Conservation (phyloP, 2,113 vertebrate species). For the Sturnus vulgaris region DNA sequence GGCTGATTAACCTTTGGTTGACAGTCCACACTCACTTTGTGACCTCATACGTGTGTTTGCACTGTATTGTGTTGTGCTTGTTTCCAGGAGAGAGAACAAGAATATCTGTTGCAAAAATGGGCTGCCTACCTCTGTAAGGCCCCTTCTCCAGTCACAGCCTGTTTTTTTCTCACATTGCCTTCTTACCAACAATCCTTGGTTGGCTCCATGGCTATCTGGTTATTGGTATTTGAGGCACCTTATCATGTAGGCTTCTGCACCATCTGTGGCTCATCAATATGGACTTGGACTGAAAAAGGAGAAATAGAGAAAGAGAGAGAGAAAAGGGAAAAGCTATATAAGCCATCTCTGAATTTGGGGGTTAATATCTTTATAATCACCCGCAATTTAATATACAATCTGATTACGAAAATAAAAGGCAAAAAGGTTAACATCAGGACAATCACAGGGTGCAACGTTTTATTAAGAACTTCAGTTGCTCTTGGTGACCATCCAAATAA, state of each 20-base stretch:
- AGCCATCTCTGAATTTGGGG: background rate
- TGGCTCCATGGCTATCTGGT: background rate
- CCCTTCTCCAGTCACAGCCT: background rate
- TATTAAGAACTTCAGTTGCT: background rate
- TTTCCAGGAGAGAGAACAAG: background rate
- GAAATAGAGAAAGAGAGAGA: background rate
- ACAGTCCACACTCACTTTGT: background rate
- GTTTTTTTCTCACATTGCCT: background rate
- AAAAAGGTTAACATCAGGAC: background rate
- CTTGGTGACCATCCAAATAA: background rate
- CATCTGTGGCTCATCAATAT: too few relatives aligned
- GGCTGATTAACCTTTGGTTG: background rate
- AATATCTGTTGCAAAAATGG: background rate
- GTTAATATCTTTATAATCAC: too few relatives aligned
- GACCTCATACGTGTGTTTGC: background rate
- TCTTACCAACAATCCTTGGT: background rate
- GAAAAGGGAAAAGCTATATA: background rate
- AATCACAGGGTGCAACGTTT: background rate
- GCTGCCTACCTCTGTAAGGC: background rate
- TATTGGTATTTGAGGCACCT: background rate
- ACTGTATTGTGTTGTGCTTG: background rate
- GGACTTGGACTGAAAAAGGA: background rate
- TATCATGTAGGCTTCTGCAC: background rate
- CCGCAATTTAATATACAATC: background rate
- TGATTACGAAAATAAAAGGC: background rate